These are phyloP conservation scores for Brachyrhaphis roseni DNA, from an alignment of 2,797 vertebrate species.

Conservation along the genomic window DNA sequence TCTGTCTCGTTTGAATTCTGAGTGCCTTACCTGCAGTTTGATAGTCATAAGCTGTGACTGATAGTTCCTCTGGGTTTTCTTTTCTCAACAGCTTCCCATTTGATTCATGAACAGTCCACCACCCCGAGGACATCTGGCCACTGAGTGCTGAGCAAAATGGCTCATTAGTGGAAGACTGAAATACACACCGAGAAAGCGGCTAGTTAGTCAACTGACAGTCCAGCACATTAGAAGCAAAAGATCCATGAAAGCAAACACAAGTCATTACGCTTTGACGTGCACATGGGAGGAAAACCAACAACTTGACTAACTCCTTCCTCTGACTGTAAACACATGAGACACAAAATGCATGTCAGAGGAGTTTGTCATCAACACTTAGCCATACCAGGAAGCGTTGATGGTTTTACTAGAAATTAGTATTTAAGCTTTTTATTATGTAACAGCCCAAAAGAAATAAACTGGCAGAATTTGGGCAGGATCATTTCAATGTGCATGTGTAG, in stretches of 20 bases:
- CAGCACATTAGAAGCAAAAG: constrained; percentile 41
- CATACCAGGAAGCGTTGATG: constrained; percentile 27
- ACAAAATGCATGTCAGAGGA: constrained; percentile 11
- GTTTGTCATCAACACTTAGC: constrained; percentile 17
- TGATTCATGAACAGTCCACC: constrained; percentile 24
- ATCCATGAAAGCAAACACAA: constrained; percentile 38
- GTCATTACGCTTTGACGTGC: constrained; percentile 45
- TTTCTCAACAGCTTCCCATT: constrained; percentile 43
- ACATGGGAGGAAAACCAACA: constrained; percentile 38
- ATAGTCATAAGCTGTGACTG: constrained; percentile 16
- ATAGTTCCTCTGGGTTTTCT: constrained; percentile 29
- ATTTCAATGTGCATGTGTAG: constrained; percentile 56
- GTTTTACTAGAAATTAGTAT: constrained; percentile 20
- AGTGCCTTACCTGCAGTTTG: constrained; percentile 15
- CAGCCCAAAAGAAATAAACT: constrained; percentile 47
- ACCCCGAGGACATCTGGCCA: constrained; percentile 52
- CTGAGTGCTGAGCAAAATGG: constrained; percentile 44
- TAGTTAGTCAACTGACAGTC: constrained; percentile 57
- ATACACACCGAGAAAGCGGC: constrained; percentile 39
- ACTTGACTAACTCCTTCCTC: constrained; percentile 20
- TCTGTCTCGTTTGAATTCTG: not conserved
- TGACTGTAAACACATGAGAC: constrained; percentile 27
- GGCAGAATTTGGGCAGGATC: constrained; percentile 28
- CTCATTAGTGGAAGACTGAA: constrained; percentile 62
- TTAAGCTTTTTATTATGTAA: constrained; percentile 22